Conservation (phyloP, 2,888 invertebrate genomes). For the Drosophila melanocephala region DNA sequence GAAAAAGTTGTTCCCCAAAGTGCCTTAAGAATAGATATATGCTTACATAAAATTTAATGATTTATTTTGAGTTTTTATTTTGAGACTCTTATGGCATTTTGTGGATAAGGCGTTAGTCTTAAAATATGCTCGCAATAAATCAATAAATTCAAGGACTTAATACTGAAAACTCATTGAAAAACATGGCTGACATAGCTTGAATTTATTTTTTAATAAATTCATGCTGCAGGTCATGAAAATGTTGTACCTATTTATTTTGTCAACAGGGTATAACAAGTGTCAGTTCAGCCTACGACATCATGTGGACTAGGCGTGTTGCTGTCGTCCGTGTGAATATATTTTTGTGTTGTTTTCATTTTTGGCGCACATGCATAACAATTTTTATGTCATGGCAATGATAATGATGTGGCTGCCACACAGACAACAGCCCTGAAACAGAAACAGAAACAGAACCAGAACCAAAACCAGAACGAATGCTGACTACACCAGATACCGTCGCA, state of each 20-base stretch:
- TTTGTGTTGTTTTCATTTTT: constrained; percentile 38
- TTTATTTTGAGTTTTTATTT: background rate
- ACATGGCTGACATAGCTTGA: background rate
- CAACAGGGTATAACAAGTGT: constrained; percentile 44
- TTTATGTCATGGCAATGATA: constrained; percentile 61
- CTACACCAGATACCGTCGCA: constrained; percentile 32
- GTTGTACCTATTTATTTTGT: background rate
- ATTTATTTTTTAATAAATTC: background rate
- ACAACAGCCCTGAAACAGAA: constrained; percentile 3
- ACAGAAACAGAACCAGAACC: constrained; percentile 1
- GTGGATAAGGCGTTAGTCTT: background rate
- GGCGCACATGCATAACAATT: constrained; percentile 48
- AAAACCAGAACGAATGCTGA: background rate
- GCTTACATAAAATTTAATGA: background rate
- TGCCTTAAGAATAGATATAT: background rate
- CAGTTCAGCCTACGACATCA: constrained; percentile 12
- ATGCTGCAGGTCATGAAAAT: background rate
- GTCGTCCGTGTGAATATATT: constrained; percentile 5
- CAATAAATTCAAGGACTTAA: background rate
- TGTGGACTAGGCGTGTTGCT: constrained; percentile 4
- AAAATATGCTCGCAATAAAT: background rate
- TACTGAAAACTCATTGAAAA: background rate
- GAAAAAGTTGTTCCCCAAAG: background rate
- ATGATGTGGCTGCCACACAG: constrained; percentile 65
- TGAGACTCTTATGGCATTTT: background rate